phyloP scores from a whole-genome alignment of 1,140 invertebrate genomes.

The Anthonomus grandis region DNA sequence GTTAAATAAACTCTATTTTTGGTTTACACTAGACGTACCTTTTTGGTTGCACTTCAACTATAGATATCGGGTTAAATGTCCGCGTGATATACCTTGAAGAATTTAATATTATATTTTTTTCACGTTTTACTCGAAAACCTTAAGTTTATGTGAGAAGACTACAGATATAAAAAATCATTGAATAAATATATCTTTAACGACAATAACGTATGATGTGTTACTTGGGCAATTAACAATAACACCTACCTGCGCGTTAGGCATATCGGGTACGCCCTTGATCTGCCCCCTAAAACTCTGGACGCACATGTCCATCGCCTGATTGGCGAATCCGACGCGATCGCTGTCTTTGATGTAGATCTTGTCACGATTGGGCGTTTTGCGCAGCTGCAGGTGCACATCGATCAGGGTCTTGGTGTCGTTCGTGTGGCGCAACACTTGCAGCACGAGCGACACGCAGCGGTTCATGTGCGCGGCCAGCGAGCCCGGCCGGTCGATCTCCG shows the following conservation, averaged over 20 bases:
- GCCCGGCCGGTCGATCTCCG: slow-evolving; percentile 87
- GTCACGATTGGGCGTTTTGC: slow-evolving; percentile 74
- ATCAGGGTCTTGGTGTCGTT: slow-evolving; percentile 79
- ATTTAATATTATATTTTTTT: no score
- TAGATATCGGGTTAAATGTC: no score
- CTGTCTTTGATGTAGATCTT: slow-evolving; percentile 82
- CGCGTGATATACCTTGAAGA: no score
- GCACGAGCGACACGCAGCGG: slow-evolving; percentile 72
- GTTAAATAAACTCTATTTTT: no score
- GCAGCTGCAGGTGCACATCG: slow-evolving; percentile 74
- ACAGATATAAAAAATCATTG: no score
- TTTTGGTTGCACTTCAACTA: no score
- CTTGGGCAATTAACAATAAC: no score
- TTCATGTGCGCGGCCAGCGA: slow-evolving; percentile 90
- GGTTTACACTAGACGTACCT: no score
- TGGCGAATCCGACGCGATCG: slow-evolving; percentile 72
- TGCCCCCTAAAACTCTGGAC: slow-evolving; percentile 58
- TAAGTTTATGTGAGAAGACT: no score
- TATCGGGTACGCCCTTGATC: slow-evolving; percentile 39
- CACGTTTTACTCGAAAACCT: no score
- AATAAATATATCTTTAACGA: no score
- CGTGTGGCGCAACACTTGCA: slow-evolving; percentile 75
- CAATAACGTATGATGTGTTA: no score
- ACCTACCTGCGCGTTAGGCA: slow-evolving; percentile 32
- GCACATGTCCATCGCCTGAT: slow-evolving; percentile 69